These are phyloP conservation scores for Hydrocynus forskahlii DNA, from an alignment of 2,797 vertebrate genomes.

Conservation along the genomic window DNA sequence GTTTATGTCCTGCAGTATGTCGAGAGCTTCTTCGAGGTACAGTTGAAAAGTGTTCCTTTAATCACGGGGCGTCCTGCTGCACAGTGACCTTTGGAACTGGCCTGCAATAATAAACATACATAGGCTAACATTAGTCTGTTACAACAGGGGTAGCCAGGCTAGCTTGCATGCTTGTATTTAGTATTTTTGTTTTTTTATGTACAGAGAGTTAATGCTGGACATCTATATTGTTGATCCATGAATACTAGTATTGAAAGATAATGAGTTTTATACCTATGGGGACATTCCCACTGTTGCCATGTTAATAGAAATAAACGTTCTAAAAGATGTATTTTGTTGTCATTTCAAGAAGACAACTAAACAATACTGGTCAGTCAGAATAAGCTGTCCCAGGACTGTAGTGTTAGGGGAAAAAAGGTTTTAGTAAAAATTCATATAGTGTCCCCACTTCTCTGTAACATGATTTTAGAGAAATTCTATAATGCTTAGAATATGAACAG, in stretches of 20 bases:
- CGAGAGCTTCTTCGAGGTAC: constrained; percentile 98
- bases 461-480: no score
- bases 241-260: no score
- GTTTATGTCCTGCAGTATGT: constrained; percentile 96
- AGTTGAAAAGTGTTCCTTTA: not conserved
- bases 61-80: not conserved
- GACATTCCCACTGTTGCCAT: no score
- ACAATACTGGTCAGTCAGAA: not conserved
- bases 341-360: not conserved
- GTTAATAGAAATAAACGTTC: no score
- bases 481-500: not conserved
- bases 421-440: no score
- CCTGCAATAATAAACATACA: not conserved
- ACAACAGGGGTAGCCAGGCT: not conserved
- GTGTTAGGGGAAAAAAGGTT: no score
- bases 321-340: not conserved
- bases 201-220: no score
- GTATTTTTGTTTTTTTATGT: not conserved
- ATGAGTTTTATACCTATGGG: no score
- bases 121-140: not conserved
- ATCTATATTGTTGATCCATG: no score
- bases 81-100: not conserved
- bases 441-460: no score
- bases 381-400: not conserved
- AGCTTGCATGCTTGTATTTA: not conserved